Evolutionary conservation across 2,113 vertebrate species (phyloP), one percentile per base, ranked within the genome.

Genomic region (Gila orcuttii): DNA sequence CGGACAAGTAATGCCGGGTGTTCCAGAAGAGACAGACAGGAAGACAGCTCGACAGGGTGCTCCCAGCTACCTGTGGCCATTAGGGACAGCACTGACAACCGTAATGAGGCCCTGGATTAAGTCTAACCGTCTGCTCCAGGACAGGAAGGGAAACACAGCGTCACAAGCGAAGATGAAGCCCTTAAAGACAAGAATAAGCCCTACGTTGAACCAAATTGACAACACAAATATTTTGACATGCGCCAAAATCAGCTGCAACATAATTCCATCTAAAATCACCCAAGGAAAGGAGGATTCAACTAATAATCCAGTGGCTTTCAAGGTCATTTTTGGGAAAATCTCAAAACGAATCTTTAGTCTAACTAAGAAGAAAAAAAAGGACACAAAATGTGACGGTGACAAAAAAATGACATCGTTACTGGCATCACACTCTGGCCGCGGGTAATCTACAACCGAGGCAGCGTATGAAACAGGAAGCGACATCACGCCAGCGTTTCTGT

Each of bases 401-500:
- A 25, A 9, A 39, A 50, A 9, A 5, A 31, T 21, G 19, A 52
- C 33, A 15, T n/a, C 33, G 11, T 12, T 78, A 8, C 71, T 52
- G 71, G 23, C 60, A 28, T 75, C 64, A 28, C 79, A 55, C 45
- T 50, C 42, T 36, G 82, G 86, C 69, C 52, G 79, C 76, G 66
- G 57, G 86, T 73, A 85, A 87, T 84, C 79, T 60, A 45, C 83
- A 60, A 77, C 62, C n/a, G 73, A 23, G 31, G 64, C 23, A 59
- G 25, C 23, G 50, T 86, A 79, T 64, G 57, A 83, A 86, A 87
- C 86, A 87, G 86, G 89, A 90, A 89, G 85, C 33, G 19, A 79
- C 57, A 19, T 84, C 39, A 79, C 55, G 50, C 78, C 47, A 39
- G 78, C 4, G n/a, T 33, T 87, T 89, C 88, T 87, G 87, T 90